Conservation (phyloP, 2,797 vertebrate genomes). For the Chiroxiphia lanceolata region DNA sequence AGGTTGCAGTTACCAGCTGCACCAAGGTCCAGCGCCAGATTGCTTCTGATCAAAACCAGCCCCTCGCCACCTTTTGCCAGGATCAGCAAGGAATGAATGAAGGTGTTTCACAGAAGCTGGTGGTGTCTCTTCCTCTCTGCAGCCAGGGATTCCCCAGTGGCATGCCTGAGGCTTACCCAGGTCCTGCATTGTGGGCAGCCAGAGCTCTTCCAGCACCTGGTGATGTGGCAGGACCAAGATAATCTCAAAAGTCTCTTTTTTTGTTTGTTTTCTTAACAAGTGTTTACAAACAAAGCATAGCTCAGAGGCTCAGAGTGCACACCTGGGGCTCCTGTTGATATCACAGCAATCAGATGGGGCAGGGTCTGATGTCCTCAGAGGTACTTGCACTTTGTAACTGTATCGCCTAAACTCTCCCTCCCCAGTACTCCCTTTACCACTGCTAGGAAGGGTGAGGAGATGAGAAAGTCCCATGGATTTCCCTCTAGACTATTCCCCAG, state of each 20-base stretch:
- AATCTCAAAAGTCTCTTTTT: not conserved
- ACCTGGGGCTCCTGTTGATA: not conserved
- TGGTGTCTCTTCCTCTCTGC: not conserved
- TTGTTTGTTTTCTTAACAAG: not conserved
- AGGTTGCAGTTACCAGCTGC: not conserved
- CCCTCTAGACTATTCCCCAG: not conserved
- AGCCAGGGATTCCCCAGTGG: not conserved
- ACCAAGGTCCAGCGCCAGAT: not conserved
- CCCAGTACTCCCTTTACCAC: not conserved
- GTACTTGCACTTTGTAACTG: not conserved
- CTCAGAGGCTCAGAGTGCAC: not conserved
- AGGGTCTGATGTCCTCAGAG: not conserved
- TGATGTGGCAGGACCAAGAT: not conserved
- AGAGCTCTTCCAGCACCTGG: not conserved
- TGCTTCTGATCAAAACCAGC: constrained; percentile 50
- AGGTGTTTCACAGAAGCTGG: constrained; percentile 23
- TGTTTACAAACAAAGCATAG: not conserved
- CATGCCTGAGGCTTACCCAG: not conserved
- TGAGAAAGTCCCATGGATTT: not conserved
- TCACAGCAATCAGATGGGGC: not conserved
- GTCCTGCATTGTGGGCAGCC: not conserved
- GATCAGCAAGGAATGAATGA: constrained; percentile 32
- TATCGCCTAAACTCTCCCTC: not conserved
- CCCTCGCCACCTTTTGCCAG: not conserved
- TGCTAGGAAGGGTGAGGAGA: not conserved